Conservation (phyloP, 2,797 vertebrate species). For the Diceros bicornis region DNA sequence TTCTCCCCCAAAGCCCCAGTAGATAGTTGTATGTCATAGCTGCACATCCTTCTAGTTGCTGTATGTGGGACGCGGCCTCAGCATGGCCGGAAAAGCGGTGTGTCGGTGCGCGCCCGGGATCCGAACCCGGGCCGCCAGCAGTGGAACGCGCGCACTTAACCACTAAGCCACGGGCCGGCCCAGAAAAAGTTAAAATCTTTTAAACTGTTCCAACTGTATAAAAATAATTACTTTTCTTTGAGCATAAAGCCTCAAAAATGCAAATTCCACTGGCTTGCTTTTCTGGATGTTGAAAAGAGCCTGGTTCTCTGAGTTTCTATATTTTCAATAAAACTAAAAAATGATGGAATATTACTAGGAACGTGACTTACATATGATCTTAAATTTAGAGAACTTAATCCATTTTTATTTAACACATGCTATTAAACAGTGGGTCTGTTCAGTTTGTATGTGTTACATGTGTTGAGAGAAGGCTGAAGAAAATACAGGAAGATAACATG, state of each 20-base stretch:
- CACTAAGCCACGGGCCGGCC: no score
- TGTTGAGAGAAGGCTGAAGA: not conserved
- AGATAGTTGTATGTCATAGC: no score
- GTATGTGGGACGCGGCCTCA: no score
- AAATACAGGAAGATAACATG: not conserved
- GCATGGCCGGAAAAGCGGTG: no score
- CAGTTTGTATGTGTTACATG: not conserved
- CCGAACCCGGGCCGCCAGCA: no score
- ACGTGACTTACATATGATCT: not conserved
- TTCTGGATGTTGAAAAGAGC: not conserved
- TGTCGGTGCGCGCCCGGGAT: no score
- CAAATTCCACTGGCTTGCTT: not conserved
- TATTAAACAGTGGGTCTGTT: not conserved
- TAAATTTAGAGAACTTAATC: not conserved
- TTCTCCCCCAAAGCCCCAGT: no score
- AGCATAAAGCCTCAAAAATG: not conserved
- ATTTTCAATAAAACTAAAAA: not conserved
- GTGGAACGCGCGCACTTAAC: no score
- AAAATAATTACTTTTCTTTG: not conserved
- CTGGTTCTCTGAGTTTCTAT: not conserved
- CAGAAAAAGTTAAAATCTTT: not conserved
- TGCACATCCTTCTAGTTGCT: no score
- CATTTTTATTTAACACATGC: not conserved
- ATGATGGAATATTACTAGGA: not conserved
- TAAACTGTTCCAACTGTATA: not conserved